Evolutionary conservation across 64 coral and sea anemone species (phyloP), one percentile per base, ranked within the genome.

Genomic region (Anthopleura sola): DNA sequence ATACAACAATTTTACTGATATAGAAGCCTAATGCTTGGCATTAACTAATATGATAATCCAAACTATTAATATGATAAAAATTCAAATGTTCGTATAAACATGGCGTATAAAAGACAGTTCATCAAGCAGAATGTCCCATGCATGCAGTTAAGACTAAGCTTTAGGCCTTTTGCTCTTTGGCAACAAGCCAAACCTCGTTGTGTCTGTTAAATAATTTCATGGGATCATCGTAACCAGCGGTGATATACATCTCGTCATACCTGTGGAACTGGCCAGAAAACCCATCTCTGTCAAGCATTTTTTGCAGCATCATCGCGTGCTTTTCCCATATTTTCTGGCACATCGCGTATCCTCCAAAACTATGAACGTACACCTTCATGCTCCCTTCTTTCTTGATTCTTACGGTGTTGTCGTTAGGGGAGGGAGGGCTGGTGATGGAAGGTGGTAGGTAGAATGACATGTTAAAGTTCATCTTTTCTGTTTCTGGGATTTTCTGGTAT

Each of bases 201-300:
- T 83, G 82, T 28, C 82, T 24, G 28, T 83, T 60, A n/a, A 83
- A 83, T 7, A 83, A 11, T 21, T 83, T 83, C 82, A 83, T 83
- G 26, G 82, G 82, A 36, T 83, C 82, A 36, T 83, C 82, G 34
- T 83, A 83, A 23, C 82, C 82, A 83, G 82, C 82, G 16, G 82
- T 83, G 21, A 83, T 10, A 58, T 54, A 83, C 82, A 56, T 20
- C 34, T 83, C 28, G 17, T 83, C 55, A 83, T 55, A 0, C 4
- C 49, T 23, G 48, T 48, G 21, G 51, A 36, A 83, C 32, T 57
- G 32, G 39, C 78, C 78, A 17, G 15, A 11, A 2, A 47, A 39
- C 8, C 29, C 29, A 32, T 83, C 82, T 83, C 31, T 33, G 32
- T 83, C 34, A 26, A 83, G 82, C 36, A 54, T 21, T 37, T 56